These are phyloP conservation scores for Mimachlamys varia DNA, from an alignment of 2,888 invertebrate genomes.

Conservation along the genomic window DNA sequence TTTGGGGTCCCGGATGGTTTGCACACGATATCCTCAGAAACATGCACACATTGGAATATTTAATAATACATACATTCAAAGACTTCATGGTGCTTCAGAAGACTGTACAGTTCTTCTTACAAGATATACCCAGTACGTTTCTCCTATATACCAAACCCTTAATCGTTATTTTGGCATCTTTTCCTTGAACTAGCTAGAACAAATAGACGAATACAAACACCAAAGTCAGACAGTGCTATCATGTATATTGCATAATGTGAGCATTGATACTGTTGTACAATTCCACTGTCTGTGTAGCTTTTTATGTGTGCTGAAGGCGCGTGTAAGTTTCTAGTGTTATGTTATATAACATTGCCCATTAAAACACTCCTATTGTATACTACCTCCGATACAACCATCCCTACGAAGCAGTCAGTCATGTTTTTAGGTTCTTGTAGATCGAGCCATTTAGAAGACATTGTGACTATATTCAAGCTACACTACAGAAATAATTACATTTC, in stretches of 20 bases:
- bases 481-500: neutral
- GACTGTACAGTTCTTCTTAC: neutral
- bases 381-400: neutral
- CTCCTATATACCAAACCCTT: neutral
- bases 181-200: neutral
- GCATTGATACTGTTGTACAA: neutral
- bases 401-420: neutral
- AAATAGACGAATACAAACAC: neutral
- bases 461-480: neutral
- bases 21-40: neutral
- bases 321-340: neutral
- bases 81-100: neutral
- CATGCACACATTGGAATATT: slow-evolving; percentile 5
- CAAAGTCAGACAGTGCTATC: neutral
- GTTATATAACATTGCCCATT: neutral
- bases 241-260: neutral
- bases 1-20: neutral
- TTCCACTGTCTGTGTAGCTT: neutral
- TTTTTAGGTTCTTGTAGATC: neutral
- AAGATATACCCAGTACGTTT: neutral
- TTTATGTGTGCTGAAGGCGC: neutral
- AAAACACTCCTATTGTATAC: neutral
- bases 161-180: neutral
- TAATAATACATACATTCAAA: slow-evolving; percentile 3
- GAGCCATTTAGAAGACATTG: neutral